These are phyloP conservation scores for Cyaniris semiargus DNA, from an alignment of 2,888 invertebrate genomes.

Conservation along the genomic window DNA sequence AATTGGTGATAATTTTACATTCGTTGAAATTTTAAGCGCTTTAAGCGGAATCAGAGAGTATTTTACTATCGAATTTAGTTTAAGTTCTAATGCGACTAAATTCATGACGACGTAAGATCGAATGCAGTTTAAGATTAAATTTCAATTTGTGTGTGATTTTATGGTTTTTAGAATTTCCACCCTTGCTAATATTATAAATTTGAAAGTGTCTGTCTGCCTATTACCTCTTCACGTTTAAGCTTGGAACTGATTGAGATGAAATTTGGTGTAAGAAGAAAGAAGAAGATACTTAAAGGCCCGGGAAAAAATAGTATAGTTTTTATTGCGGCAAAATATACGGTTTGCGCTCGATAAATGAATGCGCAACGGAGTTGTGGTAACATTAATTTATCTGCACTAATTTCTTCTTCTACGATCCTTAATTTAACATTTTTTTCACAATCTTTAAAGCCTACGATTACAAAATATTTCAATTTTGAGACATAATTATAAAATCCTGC, in stretches of 20 bases:
- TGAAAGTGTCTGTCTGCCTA: background rate
- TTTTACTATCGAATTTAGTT: slow-evolving; percentile 23
- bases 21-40: slow-evolving; percentile 11
- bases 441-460: background rate
- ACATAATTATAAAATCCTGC: background rate
- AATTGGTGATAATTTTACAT: slow-evolving; percentile 41
- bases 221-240: too few relatives aligned
- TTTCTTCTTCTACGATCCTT: too few relatives aligned
- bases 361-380: background rate
- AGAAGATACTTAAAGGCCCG: too few relatives aligned
- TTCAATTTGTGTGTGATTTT: background rate
- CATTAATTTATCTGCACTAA: background rate
- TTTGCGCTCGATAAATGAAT: too few relatives aligned
- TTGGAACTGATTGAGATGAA: too few relatives aligned
- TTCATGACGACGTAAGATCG: background rate
- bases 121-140: background rate
- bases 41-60: slow-evolving; percentile 32
- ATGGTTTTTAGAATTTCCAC: background rate
- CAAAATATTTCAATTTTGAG: background rate
- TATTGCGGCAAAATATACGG: too few relatives aligned
- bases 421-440: background rate
- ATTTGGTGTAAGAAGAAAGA: too few relatives aligned
- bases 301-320: too few relatives aligned
- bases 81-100: background rate
- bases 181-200: background rate